Percentiles rank a stretch among this genome's conserved stretches.
Conservation (phyloP, 2,888 invertebrate species). For the Cantharis nigra region DNA sequence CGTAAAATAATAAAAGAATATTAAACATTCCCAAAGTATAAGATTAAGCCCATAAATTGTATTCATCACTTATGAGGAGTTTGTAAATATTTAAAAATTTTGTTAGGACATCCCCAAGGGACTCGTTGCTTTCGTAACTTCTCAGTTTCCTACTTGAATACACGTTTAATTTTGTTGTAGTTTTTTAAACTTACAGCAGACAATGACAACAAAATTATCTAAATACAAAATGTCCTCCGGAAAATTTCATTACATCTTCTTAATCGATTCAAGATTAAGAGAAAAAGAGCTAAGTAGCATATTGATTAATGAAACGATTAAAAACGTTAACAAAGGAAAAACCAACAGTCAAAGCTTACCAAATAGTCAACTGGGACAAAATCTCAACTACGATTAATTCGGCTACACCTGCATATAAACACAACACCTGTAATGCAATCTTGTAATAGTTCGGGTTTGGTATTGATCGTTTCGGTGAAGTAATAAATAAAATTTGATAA, state of each 20-base stretch:
- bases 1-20: no score
- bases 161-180: not conserved
- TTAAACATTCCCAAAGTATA: not conserved
- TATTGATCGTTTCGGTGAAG: conserved; percentile 19
- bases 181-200: not conserved
- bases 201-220: not conserved
- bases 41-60: not conserved
- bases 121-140: not conserved
- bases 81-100: not conserved
- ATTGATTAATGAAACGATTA: not conserved
- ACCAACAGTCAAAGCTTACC: not conserved
- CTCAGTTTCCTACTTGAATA: not conserved
- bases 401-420: conserved; percentile 6
- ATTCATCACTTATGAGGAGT: not conserved
- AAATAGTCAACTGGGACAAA: not conserved
- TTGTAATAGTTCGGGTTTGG: conserved; percentile 23
- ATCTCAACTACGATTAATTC: not conserved
- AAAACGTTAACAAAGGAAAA: not conserved
- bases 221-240: not conserved
- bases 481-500: conserved; percentile 2
- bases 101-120: not conserved
- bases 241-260: not conserved
- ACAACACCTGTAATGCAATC: conserved; percentile 23
- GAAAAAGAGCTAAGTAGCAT: not conserved
- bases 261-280: not conserved